Evolutionary conservation across 1,140 invertebrate genomes (phyloP).

Genomic region (Cydia amplana): DNA sequence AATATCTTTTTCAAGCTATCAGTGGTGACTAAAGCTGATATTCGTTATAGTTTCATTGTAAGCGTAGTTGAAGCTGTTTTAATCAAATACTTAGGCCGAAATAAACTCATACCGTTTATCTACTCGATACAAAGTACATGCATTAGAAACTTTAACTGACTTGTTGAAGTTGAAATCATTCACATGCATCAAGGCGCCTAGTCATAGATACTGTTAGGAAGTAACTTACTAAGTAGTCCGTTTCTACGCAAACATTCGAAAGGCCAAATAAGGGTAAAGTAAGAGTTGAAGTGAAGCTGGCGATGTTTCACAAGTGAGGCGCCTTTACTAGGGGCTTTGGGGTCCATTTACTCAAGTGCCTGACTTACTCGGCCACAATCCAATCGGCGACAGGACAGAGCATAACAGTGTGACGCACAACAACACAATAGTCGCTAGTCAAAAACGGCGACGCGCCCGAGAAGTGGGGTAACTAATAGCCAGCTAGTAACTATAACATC

Average conservation of each 20-base stretch:
- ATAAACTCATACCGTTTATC: not conserved
- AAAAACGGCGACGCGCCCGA: slow-evolving; percentile 59
- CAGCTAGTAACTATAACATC: slow-evolving; percentile 6
- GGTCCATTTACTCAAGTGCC: slow-evolving; percentile 47
- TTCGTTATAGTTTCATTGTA: not conserved
- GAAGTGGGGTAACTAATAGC: slow-evolving; percentile 21
- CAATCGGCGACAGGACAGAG: slow-evolving; percentile 68
- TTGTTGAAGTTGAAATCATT: not conserved
- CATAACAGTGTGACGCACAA: slow-evolving; percentile 77
- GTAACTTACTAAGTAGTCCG: slow-evolving; percentile 22
- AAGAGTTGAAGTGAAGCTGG: slow-evolving; percentile 59
- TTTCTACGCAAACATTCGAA: slow-evolving; percentile 28
- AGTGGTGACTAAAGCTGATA: not conserved
- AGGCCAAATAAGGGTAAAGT: slow-evolving; percentile 39
- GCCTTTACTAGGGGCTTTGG: slow-evolving; percentile 65
- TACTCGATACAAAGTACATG: not conserved
- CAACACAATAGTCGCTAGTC: slow-evolving; percentile 73
- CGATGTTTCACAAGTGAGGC: slow-evolving; percentile 78
- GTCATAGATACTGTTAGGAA: slow-evolving; percentile 16
- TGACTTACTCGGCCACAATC: slow-evolving; percentile 71
- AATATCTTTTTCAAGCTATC: not conserved
- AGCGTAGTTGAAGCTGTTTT: not conserved
- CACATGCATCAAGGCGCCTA: slow-evolving; percentile 22
- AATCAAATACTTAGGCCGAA: not conserved
- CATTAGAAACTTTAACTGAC: not conserved